Base-by-base conservation (phyloP, 2,113 vertebrate genomes). In the Aptenodytes patagonicus region DNA sequence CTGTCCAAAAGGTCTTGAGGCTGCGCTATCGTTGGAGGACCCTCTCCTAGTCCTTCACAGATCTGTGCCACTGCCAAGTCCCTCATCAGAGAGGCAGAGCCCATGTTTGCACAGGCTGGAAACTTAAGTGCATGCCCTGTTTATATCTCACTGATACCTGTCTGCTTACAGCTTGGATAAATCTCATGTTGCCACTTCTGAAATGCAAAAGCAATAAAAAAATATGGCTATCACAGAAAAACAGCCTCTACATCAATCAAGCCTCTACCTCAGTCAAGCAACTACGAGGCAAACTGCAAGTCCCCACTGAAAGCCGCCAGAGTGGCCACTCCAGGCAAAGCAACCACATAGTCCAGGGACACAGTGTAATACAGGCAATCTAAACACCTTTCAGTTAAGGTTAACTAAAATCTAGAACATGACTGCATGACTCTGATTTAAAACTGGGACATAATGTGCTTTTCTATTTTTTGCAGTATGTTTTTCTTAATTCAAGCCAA, bases 11-110 rank as follows among this genome's bases (percentile, higher is more conserved):
- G 36, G 29, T 40, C 76, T 24, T 14, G 24, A 83, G 52, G 28
- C 17, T 31, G 24, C 1, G 3, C 54, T 70, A 0, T 24, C 2
- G 0, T 1, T 68, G 70, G 7, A 66, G 32, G 42, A 46, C 28
- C 40, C 40, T 52, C 44, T 77, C 76, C 49, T 44, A 28, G 58
- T 29, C 36, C 49, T 68, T 68, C 44, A 36, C 6, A 18, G 18
- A 17, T 61, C 46, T 13, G 17, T n/a, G 52, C 34, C 58, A 40
- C 73, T 62, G 78, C 42, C 42, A 40, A 55, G 47, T 9, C 28
- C 51, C 70, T 46, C 73, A 58, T 2, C 14, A 69, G 84, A 64
- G 71, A 38, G 54, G 55, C 73, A 72, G 54, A 87, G 55, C 46
- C 60, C 51, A 7, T 4, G 47, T 34, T 61, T 2, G 6, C 69